A percentile compares a stretch with the other conserved stretches of the same genome.
These are phyloP conservation scores for Cladopsammia gracilis DNA, from an alignment of 64 coral and sea anemone species.

Conservation along the genomic window DNA sequence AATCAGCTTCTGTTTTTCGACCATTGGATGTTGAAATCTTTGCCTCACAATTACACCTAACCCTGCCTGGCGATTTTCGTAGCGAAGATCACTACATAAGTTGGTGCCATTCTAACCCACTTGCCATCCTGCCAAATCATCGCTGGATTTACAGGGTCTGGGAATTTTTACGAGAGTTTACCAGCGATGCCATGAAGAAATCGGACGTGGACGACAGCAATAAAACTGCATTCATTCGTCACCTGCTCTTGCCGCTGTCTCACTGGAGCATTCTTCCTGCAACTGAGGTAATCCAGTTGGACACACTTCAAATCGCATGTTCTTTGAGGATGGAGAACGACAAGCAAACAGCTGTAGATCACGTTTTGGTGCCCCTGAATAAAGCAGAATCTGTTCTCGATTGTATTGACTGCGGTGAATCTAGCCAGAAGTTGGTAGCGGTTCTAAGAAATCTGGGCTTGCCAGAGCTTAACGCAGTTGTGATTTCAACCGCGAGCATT, in stretches of 20 bases:
- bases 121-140: background rate
- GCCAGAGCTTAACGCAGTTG: background rate
- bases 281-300: background rate
- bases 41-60: background rate
- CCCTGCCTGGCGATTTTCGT: background rate
- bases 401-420: background rate
- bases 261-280: slow-evolving; percentile 54
- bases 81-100: background rate
- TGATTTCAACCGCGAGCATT: background rate
- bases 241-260: background rate
- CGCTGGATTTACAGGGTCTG: slow-evolving; percentile 48
- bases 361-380: background rate
- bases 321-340: background rate
- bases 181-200: background rate
- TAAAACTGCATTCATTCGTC: background rate
- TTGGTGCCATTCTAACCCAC: slow-evolving; percentile 6
- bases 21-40: slow-evolving; percentile 37
- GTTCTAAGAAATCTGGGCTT: background rate
- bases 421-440: background rate
- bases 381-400: background rate
- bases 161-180: slow-evolving; percentile 19
- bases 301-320: background rate
- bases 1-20: slow-evolving; percentile 19
- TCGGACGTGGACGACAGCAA: background rate
- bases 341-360: slow-evolving; percentile 15